Conservation (phyloP, 2,113 vertebrate species). For the Ictalurus furcatus region DNA sequence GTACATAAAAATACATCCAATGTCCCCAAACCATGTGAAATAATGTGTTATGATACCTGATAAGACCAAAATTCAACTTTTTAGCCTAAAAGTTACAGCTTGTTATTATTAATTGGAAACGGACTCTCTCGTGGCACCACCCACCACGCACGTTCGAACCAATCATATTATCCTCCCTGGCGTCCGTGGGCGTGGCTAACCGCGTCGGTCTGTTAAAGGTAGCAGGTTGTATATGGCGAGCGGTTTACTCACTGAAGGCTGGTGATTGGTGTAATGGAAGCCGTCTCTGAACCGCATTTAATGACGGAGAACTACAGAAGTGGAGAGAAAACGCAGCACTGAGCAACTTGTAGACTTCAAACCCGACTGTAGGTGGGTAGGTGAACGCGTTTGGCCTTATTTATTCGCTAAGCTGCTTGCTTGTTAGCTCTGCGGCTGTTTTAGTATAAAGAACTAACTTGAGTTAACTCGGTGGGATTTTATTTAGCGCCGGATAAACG, state of each 20-base stretch:
- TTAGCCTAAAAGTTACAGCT: too few relatives aligned
- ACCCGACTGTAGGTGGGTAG: neutral
- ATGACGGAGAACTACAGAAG: too few relatives aligned
- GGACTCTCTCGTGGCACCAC: constrained; percentile 36
- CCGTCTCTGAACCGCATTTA: too few relatives aligned
- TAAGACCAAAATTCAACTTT: too few relatives aligned
- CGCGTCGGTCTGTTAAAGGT: constrained; percentile 67
- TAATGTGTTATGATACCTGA: too few relatives aligned
- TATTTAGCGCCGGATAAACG: neutral
- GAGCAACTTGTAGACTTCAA: neutral
- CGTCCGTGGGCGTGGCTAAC: constrained; percentile 61
- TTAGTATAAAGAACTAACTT: neutral
- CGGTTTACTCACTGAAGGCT: neutral
- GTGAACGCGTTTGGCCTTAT: neutral
- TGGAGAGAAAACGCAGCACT: too few relatives aligned
- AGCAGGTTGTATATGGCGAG: constrained; percentile 71
- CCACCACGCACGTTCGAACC: constrained; percentile 39
- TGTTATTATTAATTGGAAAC: neutral
- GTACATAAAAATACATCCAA: too few relatives aligned
- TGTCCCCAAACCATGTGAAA: too few relatives aligned
- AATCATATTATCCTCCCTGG: constrained; percentile 54
- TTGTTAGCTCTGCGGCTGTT: constrained; percentile 17
- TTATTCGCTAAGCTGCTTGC: constrained; percentile 1
- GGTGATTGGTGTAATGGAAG: too few relatives aligned
- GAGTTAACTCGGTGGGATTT: neutral